These are phyloP conservation scores for Pimephales promelas DNA, from an alignment of 2,113 vertebrate species.

Conservation along the genomic window DNA sequence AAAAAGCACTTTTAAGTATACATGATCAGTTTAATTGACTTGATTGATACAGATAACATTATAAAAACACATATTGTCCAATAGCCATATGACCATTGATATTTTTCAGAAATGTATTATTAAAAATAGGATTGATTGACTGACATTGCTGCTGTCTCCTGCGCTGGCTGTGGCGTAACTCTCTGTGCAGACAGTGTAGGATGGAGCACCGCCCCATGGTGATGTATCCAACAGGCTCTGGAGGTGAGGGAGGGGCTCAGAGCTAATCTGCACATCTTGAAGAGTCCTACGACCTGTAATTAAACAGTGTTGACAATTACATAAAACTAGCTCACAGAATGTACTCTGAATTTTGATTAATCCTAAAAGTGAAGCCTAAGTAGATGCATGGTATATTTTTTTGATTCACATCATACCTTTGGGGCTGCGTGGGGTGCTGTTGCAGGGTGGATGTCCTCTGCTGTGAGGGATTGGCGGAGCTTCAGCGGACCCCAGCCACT, in stretches of 20 bases:
- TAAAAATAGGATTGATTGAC: neutral
- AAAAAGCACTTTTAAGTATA: too few species aligned
- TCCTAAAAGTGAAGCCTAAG: too few species aligned
- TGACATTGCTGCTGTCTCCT: constrained; percentile 39
- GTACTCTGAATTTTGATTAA: neutral
- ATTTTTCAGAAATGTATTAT: neutral
- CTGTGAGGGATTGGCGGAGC: constrained; percentile 7
- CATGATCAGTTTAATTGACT: too few species aligned
- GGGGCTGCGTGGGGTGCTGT: constrained; percentile 62
- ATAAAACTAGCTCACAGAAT: neutral
- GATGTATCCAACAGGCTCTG: constrained; percentile 46
- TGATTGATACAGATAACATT: neutral
- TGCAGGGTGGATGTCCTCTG: constrained; percentile 46
- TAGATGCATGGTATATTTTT: neutral
- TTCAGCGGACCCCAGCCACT: constrained; percentile 22
- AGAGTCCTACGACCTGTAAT: neutral
- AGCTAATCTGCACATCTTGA: neutral
- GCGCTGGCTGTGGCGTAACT: constrained; percentile 43
- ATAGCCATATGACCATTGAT: neutral
- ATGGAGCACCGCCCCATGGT: constrained; percentile 33
- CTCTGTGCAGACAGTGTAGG: constrained; percentile 27
- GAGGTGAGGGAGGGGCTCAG: constrained; percentile 30
- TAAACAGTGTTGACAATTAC: neutral
- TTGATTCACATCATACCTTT: neutral
- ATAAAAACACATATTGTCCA: neutral